These are phyloP conservation scores for Syndactyla subalaris DNA, from an alignment of 2,797 vertebrate genomes.

Conservation along the genomic window DNA sequence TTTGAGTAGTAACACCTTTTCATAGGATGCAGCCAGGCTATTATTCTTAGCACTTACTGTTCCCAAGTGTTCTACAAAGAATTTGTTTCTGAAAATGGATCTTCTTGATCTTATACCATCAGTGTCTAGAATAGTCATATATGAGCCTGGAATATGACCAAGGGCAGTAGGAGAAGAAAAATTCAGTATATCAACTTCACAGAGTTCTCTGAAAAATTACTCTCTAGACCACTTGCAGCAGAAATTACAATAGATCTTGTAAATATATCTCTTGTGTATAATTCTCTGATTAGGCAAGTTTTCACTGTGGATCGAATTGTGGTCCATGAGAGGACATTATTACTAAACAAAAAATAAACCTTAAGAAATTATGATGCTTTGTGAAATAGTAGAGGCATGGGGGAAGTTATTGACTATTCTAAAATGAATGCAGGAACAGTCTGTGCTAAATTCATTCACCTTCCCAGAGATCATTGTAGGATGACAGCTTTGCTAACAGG, in stretches of 20 bases:
- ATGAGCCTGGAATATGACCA: constrained; percentile 34
- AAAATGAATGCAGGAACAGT: constrained; percentile 44
- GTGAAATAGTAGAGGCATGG: constrained; percentile 64
- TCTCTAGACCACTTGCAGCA: constrained; percentile 41
- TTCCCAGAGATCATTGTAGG: constrained; percentile 55
- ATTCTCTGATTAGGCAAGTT: constrained; percentile 73
- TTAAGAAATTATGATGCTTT: constrained; percentile 70
- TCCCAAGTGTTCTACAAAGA: background rate
- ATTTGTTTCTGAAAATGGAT: background rate
- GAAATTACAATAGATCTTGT: constrained; percentile 74
- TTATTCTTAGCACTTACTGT: background rate
- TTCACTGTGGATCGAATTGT: constrained; percentile 73
- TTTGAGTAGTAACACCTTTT: background rate
- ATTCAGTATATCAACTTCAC: constrained; percentile 60
- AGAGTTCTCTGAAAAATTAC: constrained; percentile 56
- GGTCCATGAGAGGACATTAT: constrained; percentile 59
- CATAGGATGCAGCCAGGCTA: background rate
- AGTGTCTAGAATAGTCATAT: background rate
- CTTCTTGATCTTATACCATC: background rate
- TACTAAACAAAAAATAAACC: constrained; percentile 61
- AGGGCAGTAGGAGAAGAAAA: constrained; percentile 50
- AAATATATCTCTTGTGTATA: constrained; percentile 78
- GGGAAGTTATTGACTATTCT: constrained; percentile 63
- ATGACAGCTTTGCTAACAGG: constrained; percentile 78
- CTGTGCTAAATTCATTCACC: constrained; percentile 57